Percentiles rank a stretch among this genome's conserved stretches.
Conservation (phyloP, 35 echinoderm and acorn worm genomes). For the Heliocidaris erythrogramma region DNA sequence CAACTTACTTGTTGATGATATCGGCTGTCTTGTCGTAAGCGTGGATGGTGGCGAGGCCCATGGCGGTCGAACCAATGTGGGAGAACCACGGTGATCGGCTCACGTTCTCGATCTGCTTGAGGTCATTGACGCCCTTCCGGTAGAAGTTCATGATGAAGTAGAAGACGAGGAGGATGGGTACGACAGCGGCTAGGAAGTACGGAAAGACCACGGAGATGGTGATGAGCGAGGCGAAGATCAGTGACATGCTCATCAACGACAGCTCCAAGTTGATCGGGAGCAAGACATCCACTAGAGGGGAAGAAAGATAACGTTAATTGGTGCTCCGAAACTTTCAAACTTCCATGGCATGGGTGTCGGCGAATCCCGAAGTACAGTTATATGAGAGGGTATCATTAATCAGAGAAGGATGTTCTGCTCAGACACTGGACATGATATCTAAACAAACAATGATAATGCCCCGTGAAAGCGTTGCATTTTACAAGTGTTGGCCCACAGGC, state of each 20-base stretch:
- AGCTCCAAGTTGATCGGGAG: constrained; percentile 76
- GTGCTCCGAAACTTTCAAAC: too few relatives aligned
- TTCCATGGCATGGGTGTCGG: too few relatives aligned
- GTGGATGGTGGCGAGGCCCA: constrained; percentile 76
- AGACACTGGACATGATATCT: too few relatives aligned
- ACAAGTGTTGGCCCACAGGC: too few relatives aligned
- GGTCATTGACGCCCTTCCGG: constrained; percentile 72
- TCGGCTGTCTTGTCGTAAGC: constrained; percentile 74
- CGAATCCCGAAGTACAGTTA: too few relatives aligned
- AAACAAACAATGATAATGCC: too few relatives aligned
- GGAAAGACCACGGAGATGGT: constrained; percentile 83
- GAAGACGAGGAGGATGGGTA: constrained; percentile 62
- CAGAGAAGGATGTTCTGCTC: too few relatives aligned
- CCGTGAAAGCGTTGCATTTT: too few relatives aligned
- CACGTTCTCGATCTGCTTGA: constrained; percentile 82
- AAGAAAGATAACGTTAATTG: not conserved
- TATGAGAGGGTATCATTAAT: too few relatives aligned
- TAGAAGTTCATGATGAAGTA: constrained; percentile 69
- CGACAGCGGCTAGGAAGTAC: constrained; percentile 65
- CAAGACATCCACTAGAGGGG: constrained; percentile 67
- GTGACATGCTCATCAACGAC: constrained; percentile 52
- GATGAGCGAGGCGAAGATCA: constrained; percentile 62
- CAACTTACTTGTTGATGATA: constrained; percentile 68
- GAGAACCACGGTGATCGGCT: constrained; percentile 90
- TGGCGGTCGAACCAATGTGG: constrained; percentile 68